Evolutionary conservation across 1,140 invertebrate genomes (phyloP).

Genomic region (Brachionus koreanus): DNA sequence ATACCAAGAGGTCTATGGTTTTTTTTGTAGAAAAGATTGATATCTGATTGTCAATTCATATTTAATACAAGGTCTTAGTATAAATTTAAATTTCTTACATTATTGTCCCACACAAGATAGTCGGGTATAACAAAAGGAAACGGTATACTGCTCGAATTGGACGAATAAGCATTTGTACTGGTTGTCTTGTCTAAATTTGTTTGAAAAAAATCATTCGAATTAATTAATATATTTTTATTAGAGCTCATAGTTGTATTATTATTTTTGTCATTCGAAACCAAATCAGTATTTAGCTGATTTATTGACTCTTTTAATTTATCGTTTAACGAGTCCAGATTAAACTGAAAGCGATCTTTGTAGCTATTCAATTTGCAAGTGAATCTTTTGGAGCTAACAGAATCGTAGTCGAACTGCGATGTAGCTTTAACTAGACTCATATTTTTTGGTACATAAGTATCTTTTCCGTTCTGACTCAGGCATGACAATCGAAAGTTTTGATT

Average conservation of each 20-base stretch:
- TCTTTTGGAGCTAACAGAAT: background rate
- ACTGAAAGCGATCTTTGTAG: conserved; percentile 19
- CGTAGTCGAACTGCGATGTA: background rate
- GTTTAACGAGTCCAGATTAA: conserved; percentile 7
- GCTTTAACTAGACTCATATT: background rate
- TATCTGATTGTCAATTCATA: background rate
- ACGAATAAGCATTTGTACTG: background rate
- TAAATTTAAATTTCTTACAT: background rate
- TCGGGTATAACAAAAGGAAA: conserved; percentile 35
- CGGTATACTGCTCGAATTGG: background rate
- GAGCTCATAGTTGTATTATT: background rate
- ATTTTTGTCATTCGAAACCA: conserved; percentile 24
- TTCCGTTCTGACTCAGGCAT: conserved; percentile 16
- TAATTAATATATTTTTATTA: conserved; percentile 5
- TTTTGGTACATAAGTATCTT: conserved; percentile 17
- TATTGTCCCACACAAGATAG: conserved; percentile 29
- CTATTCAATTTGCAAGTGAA: conserved; percentile 22
- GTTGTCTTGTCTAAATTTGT: background rate
- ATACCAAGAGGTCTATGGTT: too few relatives aligned
- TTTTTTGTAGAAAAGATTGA: too few relatives aligned
- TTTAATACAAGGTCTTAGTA: background rate
- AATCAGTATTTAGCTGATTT: background rate
- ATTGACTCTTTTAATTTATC: conserved; percentile 15
- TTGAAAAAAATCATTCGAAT: conserved; percentile 29
- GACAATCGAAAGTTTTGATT: conserved; percentile 40